phyloP scores from a whole-genome alignment of 2,888 invertebrate genomes.

The Tineola bisselliella region DNA sequence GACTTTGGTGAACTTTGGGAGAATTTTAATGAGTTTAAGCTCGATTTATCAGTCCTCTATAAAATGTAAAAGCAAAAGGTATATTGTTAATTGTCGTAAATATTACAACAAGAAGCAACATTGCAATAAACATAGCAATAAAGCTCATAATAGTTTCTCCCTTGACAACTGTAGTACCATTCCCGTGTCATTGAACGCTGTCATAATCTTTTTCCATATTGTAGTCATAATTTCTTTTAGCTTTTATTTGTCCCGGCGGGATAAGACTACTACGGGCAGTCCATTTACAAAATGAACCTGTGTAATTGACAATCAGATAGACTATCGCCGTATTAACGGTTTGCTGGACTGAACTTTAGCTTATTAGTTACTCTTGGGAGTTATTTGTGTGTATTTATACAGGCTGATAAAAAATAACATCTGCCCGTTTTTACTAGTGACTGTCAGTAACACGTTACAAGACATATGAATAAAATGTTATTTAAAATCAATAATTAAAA shows the following conservation, averaged over 20 bases:
- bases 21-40: conserved; percentile 17
- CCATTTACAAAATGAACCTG: background rate
- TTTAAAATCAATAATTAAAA: no score
- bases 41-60: no score
- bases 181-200: background rate
- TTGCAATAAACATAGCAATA: background rate
- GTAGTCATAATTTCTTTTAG: background rate
- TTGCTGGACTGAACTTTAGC: background rate
- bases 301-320: conserved; percentile 1
- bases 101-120: no score
- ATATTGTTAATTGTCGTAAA: no score
- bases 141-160: background rate
- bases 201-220: background rate
- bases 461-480: no score
- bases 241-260: background rate
- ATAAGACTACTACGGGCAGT: background rate
- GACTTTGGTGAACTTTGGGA: background rate
- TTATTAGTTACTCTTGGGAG: background rate
- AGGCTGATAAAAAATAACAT: no score
- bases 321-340: background rate
- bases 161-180: background rate
- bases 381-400: background rate
- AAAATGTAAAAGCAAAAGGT: no score
- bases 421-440: no score
- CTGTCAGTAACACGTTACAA: no score